A percentile compares a stretch with the other conserved stretches of the same genome.
Evolutionary conservation across 2,888 invertebrate genomes (phyloP).

Genomic region (Rotaria macrura): DNA sequence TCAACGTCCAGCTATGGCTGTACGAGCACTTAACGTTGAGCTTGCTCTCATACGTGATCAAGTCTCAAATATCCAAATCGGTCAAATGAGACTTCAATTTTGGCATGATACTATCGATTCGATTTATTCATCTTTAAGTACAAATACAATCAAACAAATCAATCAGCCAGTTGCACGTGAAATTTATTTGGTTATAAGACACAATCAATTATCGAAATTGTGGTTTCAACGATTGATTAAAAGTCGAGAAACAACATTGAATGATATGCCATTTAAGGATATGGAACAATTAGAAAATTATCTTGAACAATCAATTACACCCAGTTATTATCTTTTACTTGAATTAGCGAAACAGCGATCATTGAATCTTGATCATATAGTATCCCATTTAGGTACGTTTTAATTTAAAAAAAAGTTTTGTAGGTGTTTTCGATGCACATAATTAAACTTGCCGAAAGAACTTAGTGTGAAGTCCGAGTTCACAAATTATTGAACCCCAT

Average conservation of each 20-base stretch:
- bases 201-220: neutral
- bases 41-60: neutral
- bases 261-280: neutral
- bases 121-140: neutral
- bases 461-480: too few relatives aligned
- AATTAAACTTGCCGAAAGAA: too few relatives aligned
- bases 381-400: neutral
- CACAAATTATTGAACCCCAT: too few relatives aligned
- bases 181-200: neutral
- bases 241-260: slow-evolving; percentile 10
- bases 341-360: neutral
- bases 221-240: slow-evolving; percentile 15
- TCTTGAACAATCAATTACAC: slow-evolving; percentile 12
- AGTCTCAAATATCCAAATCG: neutral
- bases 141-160: neutral
- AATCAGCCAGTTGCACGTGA: slow-evolving; percentile 13
- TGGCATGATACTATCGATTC: neutral
- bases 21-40: slow-evolving; percentile 17
- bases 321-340: slow-evolving; percentile 2
- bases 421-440: too few relatives aligned
- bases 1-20: slow-evolving; percentile 7
- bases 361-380: slow-evolving; percentile 18
- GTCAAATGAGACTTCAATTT: slow-evolving; percentile 12
- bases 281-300: neutral
- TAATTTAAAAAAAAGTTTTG: too few relatives aligned